Percentiles rank a stretch among this genome's conserved stretches.
Conservation (phyloP, 2,113 vertebrate genomes). For the Arothron firmamentum region DNA sequence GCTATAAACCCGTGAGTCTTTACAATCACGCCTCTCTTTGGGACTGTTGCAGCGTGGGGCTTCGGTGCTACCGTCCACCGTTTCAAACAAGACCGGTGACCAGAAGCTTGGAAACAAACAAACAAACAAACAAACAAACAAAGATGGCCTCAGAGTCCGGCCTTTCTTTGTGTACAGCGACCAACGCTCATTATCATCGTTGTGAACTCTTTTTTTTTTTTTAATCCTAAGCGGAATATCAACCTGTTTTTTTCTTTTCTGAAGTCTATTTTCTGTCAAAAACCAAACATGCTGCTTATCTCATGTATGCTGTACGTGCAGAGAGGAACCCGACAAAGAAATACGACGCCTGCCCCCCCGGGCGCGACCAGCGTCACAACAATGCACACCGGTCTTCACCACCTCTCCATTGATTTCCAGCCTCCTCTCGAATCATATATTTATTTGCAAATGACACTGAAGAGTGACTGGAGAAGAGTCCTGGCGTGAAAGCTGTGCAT, state of each 20-base stretch:
- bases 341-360: neutral
- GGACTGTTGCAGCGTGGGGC: constrained; percentile 41
- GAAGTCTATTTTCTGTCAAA: constrained; percentile 44
- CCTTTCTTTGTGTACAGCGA: constrained; percentile 68
- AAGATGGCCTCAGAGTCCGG: constrained; percentile 34
- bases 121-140: constrained; percentile 49
- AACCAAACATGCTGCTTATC: constrained; percentile 80
- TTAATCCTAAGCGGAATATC: constrained; percentile 51
- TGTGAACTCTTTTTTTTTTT: constrained; percentile 31
- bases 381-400: constrained; percentile 19
- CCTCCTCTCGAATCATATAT: constrained; percentile 46
- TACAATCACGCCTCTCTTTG: constrained; percentile 44
- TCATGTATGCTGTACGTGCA: constrained; percentile 70
- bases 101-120: constrained; percentile 43
- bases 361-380: constrained; percentile 22
- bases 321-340: no score
- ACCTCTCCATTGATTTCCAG: constrained; percentile 1
- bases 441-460: constrained; percentile 43
- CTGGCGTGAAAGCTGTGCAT: constrained; percentile 44
- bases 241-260: constrained; percentile 9
- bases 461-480: constrained; percentile 27
- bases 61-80: constrained; percentile 24
- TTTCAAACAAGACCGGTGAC: constrained; percentile 25
- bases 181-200: constrained; percentile 61
- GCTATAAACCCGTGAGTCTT: constrained; percentile 34